Evolutionary conservation across 1,140 invertebrate species (phyloP).

Genomic region (Platyscapa corneri): DNA sequence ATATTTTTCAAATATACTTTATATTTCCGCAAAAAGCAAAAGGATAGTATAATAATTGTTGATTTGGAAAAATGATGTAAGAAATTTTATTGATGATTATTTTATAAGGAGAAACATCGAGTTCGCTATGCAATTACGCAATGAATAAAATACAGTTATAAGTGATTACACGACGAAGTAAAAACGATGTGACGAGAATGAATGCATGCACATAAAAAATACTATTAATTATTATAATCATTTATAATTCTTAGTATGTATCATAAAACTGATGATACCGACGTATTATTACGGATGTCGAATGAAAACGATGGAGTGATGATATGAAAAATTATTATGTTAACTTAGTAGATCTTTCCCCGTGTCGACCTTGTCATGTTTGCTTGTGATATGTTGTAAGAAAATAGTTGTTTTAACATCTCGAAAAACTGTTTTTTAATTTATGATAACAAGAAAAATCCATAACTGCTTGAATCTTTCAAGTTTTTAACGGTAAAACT

Average conservation of each 20-base stretch:
- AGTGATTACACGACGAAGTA: background rate
- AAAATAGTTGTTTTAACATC: background rate
- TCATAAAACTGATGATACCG: background rate
- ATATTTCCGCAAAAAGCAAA: background rate
- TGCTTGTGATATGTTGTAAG: background rate
- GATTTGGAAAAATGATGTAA: background rate
- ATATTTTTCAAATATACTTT: background rate
- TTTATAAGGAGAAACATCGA: background rate
- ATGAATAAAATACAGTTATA: background rate
- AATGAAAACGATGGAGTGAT: conserved; percentile 30
- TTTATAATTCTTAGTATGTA: background rate
- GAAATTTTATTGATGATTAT: conserved; percentile 1
- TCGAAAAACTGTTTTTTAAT: background rate
- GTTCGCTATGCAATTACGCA: background rate
- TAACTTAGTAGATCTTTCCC: background rate
- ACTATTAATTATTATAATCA: background rate
- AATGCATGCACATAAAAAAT: background rate
- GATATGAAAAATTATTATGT: conserved; percentile 6
- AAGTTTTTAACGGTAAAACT: background rate
- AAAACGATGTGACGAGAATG: background rate
- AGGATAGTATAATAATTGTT: background rate
- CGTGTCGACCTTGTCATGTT: background rate
- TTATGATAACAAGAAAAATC: background rate
- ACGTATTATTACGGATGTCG: conserved; percentile 12
- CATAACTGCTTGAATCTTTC: background rate